phyloP scores from a whole-genome alignment of 1,140 invertebrate genomes.

The Trypoxylus dichotomus region DNA sequence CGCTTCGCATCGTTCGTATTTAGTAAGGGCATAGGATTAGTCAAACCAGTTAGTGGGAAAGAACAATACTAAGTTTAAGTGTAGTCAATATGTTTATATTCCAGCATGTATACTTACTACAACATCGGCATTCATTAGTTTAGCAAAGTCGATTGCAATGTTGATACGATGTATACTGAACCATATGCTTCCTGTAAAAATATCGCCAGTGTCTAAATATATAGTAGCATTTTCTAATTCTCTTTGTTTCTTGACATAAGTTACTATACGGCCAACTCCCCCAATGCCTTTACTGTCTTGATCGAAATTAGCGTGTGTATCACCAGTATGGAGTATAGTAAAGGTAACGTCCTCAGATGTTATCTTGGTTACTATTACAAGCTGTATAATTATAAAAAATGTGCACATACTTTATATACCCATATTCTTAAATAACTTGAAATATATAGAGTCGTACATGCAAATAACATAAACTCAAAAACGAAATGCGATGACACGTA shows the following conservation, averaged over 20 bases:
- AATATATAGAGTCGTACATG: too few species aligned
- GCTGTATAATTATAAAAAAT: background rate
- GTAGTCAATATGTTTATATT: too few species aligned
- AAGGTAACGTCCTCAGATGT: background rate
- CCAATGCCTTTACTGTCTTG: background rate
- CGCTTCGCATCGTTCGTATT: too few species aligned
- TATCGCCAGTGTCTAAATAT: slow-evolving; percentile 13
- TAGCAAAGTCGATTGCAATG: background rate
- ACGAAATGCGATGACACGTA: too few species aligned
- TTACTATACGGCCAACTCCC: background rate
- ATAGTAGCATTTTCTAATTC: background rate
- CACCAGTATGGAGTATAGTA: background rate
- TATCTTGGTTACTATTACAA: background rate
- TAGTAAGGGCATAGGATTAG: too few species aligned
- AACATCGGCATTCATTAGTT: background rate
- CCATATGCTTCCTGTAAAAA: slow-evolving; percentile 8
- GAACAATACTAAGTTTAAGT: too few species aligned
- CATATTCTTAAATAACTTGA: too few species aligned
- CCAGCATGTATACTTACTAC: background rate
- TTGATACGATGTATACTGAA: background rate
- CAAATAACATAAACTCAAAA: too few species aligned
- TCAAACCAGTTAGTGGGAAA: too few species aligned
- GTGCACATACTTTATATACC: too few species aligned
- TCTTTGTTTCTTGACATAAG: background rate
- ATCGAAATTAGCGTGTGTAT: background rate